phyloP scores from a whole-genome alignment of 2,888 invertebrate genomes.

The Campoplex capitator region DNA sequence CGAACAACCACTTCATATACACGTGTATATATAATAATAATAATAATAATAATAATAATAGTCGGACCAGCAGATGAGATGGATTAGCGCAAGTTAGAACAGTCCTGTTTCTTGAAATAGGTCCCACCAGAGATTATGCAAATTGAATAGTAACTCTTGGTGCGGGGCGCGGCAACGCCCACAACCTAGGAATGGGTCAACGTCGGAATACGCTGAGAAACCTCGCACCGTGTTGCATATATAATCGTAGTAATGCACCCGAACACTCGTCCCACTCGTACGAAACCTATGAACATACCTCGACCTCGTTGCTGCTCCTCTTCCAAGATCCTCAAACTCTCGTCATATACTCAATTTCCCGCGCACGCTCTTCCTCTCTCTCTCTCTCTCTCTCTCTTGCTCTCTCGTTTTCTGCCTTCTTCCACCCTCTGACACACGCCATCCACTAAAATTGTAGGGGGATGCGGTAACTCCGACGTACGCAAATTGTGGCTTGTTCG shows the following conservation, averaged over 20 bases:
- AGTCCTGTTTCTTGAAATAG: constrained; percentile 72
- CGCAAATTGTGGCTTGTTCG: constrained; percentile 55
- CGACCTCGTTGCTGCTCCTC: neutral
- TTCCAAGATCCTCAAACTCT: constrained; percentile 6
- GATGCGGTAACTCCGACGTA: constrained; percentile 34
- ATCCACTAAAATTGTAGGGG: constrained; percentile 42
- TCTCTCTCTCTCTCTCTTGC: neutral
- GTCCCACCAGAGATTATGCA: constrained; percentile 72
- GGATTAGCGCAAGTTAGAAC: constrained; percentile 63
- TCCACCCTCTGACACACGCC: constrained; percentile 25
- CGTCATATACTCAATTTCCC: constrained; percentile 14
- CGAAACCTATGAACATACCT: neutral
- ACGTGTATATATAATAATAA: neutral
- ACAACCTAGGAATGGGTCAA: constrained; percentile 61
- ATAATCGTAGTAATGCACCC: constrained; percentile 11
- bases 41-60: constrained; percentile 1
- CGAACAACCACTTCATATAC: neutral
- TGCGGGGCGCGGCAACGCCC: constrained; percentile 51
- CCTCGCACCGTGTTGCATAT: constrained; percentile 40
- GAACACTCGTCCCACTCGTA: neutral
- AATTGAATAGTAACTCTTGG: constrained; percentile 66
- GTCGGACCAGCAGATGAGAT: constrained; percentile 54
- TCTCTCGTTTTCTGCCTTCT: constrained; percentile 9
- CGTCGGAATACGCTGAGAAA: constrained; percentile 41
- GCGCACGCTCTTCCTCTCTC: neutral